Conservation (phyloP, 2,797 vertebrate species). For the Vireo griseus region DNA sequence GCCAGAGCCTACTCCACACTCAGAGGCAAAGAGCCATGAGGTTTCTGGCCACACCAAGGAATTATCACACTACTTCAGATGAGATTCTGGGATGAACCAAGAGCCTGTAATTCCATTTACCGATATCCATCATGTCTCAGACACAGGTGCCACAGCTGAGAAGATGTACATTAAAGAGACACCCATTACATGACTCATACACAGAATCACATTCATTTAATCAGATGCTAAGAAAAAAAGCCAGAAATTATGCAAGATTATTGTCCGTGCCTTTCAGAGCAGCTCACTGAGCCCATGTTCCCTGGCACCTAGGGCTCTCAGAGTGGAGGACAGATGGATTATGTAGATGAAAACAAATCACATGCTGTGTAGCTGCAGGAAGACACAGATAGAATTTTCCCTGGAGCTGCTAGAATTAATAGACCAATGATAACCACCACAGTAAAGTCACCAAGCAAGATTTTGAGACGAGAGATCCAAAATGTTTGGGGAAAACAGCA, state of each 20-base stretch:
- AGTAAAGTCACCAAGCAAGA: background rate
- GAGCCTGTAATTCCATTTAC: background rate
- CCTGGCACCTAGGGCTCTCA: background rate
- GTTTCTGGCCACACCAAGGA: background rate
- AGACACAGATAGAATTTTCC: constrained; percentile 1
- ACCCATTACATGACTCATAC: background rate
- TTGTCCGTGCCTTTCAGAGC: background rate
- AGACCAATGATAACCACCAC: background rate
- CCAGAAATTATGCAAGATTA: background rate
- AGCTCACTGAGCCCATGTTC: background rate
- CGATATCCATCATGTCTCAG: background rate
- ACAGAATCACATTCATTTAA: background rate
- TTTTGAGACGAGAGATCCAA: background rate
- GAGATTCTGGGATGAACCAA: background rate
- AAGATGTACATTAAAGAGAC: background rate
- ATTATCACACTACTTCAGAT: background rate
- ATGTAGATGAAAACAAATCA: constrained; percentile 49
- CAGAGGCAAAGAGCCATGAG: background rate
- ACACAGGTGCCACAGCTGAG: background rate
- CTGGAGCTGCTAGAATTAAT: constrained; percentile 40
- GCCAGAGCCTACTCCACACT: background rate
- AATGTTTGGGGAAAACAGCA: background rate
- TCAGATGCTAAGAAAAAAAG: background rate
- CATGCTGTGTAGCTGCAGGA: background rate
- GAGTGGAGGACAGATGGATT: constrained; percentile 19